These are phyloP conservation scores for Varecia variegata DNA, from an alignment of 2,797 vertebrate species.

Conservation along the genomic window DNA sequence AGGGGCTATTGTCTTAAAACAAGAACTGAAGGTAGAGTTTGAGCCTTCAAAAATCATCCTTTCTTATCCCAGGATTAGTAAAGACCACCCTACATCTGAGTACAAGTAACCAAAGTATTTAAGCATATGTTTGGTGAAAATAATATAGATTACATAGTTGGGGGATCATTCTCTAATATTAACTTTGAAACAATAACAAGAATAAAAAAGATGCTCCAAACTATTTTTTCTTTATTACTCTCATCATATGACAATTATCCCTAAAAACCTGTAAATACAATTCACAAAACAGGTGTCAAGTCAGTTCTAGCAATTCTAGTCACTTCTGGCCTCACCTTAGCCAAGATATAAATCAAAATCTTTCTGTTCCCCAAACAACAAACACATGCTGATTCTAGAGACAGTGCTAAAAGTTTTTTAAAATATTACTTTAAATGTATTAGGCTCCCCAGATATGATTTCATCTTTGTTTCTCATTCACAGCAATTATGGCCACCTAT, in stretches of 20 bases:
- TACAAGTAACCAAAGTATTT: neutral
- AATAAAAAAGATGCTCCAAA: neutral
- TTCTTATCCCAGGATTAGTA: neutral
- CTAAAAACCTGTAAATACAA: neutral
- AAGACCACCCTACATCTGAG: neutral
- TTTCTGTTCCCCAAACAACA: neutral
- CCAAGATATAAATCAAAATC: neutral
- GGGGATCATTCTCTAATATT: neutral
- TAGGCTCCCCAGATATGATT: neutral
- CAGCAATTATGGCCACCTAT: neutral
- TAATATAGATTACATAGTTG: neutral
- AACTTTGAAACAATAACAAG: neutral
- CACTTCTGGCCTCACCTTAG: neutral
- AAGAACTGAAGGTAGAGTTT: neutral
- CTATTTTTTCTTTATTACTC: neutral
- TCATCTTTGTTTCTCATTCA: slow-evolving; percentile 8
- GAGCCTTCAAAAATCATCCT: neutral
- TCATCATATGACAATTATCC: neutral
- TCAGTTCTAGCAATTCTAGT: neutral
- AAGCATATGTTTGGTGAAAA: neutral
- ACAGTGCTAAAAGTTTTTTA: neutral
- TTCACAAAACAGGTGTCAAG: slow-evolving; percentile 27
- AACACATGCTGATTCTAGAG: neutral
- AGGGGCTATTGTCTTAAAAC: neutral
- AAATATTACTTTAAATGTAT: neutral